phyloP scores from a whole-genome alignment of 1,140 invertebrate species.

The Hycleus cichorii region DNA sequence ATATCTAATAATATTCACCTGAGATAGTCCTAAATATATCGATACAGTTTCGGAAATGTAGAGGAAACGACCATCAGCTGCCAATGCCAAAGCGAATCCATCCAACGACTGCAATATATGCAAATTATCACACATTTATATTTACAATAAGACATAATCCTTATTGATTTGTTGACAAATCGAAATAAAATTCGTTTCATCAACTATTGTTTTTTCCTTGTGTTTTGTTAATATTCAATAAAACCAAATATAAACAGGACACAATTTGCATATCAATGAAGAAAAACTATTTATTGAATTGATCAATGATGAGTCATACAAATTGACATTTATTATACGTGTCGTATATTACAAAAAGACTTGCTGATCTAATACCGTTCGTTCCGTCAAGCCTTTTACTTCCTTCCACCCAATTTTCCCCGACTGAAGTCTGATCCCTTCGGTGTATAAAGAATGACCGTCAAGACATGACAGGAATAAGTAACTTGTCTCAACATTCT shows the following conservation, averaged over 20 bases:
- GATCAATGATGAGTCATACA: constrained; percentile 10
- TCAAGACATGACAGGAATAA: constrained; percentile 40
- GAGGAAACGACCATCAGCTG: constrained; percentile 91
- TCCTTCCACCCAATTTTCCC: constrained; percentile 31
- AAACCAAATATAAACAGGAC: neutral
- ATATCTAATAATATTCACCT: constrained; percentile 58
- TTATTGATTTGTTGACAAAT: too few species aligned
- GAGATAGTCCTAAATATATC: constrained; percentile 96
- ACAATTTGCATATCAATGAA: neutral
- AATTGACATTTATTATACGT: constrained; percentile 15
- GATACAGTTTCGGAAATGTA: constrained; percentile 99
- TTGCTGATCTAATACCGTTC: constrained; percentile 16
- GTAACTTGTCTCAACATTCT: constrained; percentile 20
- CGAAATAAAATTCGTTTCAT: too few species aligned
- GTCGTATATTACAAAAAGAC: constrained; percentile 17
- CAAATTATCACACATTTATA: too few species aligned
- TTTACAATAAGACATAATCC: too few species aligned
- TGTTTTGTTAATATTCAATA: neutral
- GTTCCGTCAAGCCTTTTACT: constrained; percentile 24
- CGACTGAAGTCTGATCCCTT: constrained; percentile 35
- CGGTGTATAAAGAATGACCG: constrained; percentile 43
- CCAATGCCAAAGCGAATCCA: constrained; percentile 91
- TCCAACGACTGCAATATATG: constrained; percentile 75
- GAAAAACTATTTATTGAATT: neutral
- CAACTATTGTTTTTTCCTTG: too few species aligned